These are phyloP conservation scores for Telmatherina bonti DNA, from an alignment of 2,797 vertebrate species.

Conservation along the genomic window DNA sequence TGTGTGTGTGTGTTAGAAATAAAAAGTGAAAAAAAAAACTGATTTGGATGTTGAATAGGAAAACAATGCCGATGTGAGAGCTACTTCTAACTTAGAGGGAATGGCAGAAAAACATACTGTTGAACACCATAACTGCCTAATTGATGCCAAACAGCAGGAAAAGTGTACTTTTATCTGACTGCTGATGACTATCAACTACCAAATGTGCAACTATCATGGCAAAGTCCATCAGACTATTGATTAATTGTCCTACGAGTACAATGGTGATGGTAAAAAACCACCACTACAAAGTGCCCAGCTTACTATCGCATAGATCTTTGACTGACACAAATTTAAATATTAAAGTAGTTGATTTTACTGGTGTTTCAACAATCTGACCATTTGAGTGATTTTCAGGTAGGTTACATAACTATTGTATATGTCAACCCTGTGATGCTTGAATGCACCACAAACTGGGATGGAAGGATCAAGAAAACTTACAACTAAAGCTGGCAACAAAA, in stretches of 20 bases:
- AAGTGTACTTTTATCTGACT: neutral
- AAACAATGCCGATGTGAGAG: neutral
- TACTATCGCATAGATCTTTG: slow-evolving; percentile 1
- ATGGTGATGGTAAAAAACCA: neutral
- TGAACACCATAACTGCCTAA: neutral
- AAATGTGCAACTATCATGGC: slow-evolving; percentile 8
- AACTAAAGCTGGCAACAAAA: slow-evolving; percentile 37
- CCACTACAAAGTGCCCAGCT: neutral
- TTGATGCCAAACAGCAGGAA: neutral
- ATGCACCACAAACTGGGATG: slow-evolving; percentile 12
- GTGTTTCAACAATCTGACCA: slow-evolving; percentile 12
- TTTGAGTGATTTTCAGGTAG: slow-evolving; percentile 28
- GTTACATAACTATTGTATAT: slow-evolving; percentile 44
- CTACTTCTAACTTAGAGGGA: neutral
- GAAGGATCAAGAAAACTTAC: slow-evolving; percentile 32
- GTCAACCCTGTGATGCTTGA: slow-evolving; percentile 23
- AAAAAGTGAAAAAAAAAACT: neutral
- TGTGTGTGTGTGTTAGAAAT: neutral
- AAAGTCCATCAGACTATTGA: neutral
- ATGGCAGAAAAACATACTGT: neutral
- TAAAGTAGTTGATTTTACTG: slow-evolving; percentile 8
- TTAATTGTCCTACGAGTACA: neutral
- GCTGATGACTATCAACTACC: neutral
- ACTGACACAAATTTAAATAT: neutral
- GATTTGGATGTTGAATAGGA: neutral